Percentiles rank a stretch among this genome's conserved stretches.
Conservation (phyloP, 2,888 invertebrate species). For the Scaptodrosophila latifasciaeformis region DNA sequence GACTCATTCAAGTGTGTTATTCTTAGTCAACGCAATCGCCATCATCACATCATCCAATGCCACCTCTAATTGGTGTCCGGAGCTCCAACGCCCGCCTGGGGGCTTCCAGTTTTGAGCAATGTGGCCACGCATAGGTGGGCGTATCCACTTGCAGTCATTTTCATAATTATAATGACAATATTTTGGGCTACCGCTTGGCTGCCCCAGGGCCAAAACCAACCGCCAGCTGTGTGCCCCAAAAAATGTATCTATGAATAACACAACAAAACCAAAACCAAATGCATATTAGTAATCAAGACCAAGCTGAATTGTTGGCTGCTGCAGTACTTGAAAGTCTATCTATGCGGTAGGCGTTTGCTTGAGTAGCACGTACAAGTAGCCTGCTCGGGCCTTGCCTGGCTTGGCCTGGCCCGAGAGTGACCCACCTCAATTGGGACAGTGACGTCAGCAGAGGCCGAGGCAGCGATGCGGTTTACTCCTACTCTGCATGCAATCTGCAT, state of each 20-base stretch:
- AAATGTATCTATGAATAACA: too few species aligned
- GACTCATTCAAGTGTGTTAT: too few species aligned
- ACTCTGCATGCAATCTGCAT: conserved; percentile 62
- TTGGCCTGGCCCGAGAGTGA: conserved; percentile 18
- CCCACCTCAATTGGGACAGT: conserved; percentile 59
- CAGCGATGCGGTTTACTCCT: conserved; percentile 16
- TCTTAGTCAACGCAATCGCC: too few species aligned
- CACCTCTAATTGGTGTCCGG: too few species aligned
- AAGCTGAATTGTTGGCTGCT: background rate
- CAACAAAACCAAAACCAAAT: conserved; percentile 4
- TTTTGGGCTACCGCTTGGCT: conserved; percentile 22
- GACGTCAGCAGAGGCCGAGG: too few species aligned
- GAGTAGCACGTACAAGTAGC: too few species aligned
- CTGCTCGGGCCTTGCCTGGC: conserved; percentile 12
- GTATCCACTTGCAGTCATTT: too few species aligned
- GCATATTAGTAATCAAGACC: conserved; percentile 51
- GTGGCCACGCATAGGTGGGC: too few species aligned
- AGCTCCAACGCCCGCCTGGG: too few species aligned
- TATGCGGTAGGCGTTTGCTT: too few species aligned
- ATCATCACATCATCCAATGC: too few species aligned
- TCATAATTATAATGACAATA: conserved; percentile 66
- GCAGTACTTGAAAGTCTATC: conserved; percentile 30
- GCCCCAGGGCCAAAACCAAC: background rate
- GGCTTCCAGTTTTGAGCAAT: too few species aligned
- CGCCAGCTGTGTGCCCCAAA: conserved; percentile 34